phyloP scores from a whole-genome alignment of 2,888 invertebrate species.

The Folsomia candida region DNA sequence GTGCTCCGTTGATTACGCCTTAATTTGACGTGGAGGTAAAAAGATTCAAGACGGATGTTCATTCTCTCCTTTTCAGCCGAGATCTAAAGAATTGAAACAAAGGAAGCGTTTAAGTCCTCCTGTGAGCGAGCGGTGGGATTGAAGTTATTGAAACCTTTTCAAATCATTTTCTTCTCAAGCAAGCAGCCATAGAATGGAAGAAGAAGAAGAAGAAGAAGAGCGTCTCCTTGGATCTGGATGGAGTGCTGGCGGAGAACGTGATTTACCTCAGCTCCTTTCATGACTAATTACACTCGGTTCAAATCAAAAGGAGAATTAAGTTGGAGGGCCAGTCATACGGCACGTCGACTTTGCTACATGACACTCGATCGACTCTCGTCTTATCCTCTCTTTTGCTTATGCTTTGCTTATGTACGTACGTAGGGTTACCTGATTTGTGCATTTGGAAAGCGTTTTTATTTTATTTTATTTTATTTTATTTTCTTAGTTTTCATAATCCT shows the following conservation, averaged over 20 bases:
- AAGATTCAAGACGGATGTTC: conserved; percentile 5
- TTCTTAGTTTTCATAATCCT: too few relatives aligned
- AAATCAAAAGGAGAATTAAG: conserved; percentile 39
- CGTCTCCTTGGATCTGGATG: neutral
- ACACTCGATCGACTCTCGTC: neutral
- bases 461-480: too few relatives aligned
- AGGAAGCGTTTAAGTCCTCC: conserved; percentile 10
- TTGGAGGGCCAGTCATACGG: conserved; percentile 38
- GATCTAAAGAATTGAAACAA: conserved; percentile 10
- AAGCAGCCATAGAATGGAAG: neutral
- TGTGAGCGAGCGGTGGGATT: conserved; percentile 8
- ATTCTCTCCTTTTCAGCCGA: neutral
- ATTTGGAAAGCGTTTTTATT: neutral
- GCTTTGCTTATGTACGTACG: too few relatives aligned
- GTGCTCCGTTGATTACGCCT: conserved; percentile 13
- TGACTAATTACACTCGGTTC: conserved; percentile 43
- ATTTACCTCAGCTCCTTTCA: conserved; percentile 40
- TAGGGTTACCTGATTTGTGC: neutral
- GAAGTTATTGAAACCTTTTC: conserved; percentile 9
- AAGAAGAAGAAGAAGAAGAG: conserved; percentile 9
- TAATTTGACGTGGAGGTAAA: conserved; percentile 8
- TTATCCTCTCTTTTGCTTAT: neutral
- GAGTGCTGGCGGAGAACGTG: conserved; percentile 32
- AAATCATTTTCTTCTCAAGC: neutral
- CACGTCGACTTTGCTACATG: conserved; percentile 23